Conservation (phyloP, 2,888 invertebrate species). For the Sabatieria punctata region DNA sequence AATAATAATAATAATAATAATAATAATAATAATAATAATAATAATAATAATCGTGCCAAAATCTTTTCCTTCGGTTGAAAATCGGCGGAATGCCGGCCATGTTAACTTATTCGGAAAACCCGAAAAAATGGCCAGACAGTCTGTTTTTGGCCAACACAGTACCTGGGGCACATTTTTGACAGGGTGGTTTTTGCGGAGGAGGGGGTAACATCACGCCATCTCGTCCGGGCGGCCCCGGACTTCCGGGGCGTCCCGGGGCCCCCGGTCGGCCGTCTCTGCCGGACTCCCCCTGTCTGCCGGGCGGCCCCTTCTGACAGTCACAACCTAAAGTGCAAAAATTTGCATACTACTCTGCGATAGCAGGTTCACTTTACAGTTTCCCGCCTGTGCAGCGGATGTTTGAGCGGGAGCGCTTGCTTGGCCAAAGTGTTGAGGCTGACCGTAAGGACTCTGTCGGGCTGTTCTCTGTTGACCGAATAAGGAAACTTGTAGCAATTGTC, state of each 20-base stretch:
- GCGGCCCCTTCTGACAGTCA: slow-evolving; percentile 3
- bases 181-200: slow-evolving; percentile 5
- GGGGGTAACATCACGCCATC: slow-evolving; percentile 2
- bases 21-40: no score
- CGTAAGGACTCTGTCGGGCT: not conserved
- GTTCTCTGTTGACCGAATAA: not conserved
- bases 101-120: no score
- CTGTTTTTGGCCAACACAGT: no score
- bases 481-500: slow-evolving; percentile 4
- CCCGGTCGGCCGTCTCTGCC: slow-evolving; percentile 7
- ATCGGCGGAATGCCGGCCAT: no score
- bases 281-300: slow-evolving; percentile 6
- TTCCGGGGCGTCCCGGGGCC: slow-evolving; percentile 6
- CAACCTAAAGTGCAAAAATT: not conserved
- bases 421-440: not conserved
- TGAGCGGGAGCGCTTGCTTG: not conserved
- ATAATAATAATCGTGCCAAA: not conserved
- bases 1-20: no score
- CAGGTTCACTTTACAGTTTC: no score
- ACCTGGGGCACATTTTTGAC: slow-evolving; percentile 3
- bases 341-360: no score
- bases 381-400: no score
- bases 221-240: slow-evolving; percentile 7
- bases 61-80: no score
- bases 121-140: no score